Base-by-base conservation (phyloP, 2,113 vertebrate genomes). In the Haplotaxodon microlepis region DNA sequence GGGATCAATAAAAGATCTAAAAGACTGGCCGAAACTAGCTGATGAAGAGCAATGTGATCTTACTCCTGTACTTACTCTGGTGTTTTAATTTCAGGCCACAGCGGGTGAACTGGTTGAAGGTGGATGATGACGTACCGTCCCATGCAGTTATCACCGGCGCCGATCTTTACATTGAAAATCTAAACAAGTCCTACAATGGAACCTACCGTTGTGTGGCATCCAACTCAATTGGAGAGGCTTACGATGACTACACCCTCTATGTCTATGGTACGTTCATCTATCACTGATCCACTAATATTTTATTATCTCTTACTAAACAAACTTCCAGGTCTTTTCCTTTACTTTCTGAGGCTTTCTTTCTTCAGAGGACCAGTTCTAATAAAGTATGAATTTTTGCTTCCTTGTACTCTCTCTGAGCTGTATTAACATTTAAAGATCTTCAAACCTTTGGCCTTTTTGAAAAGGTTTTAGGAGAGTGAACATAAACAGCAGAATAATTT, bases 161-260 rank as follows among this genome's bases (percentile, higher is more conserved):
- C 19, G 98, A 98, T 91, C 97, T 99, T 93, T 97, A 97, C 97
- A 98, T 99, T 91, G 98, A 97, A 91, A 99, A 98, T 95, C 97
- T 99, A 73, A 99, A 99, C 97, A 99, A 99, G 97, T 98, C 98
- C 86, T 99, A 98, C 96, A 99, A 99, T 19, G 98, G 98, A 82
- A 99, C 99, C 63, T 99, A 99, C 96, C 97, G 99, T 93, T 99
- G 99, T 78, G 96, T 98, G 93, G 98, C 98, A 8, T 97, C 97
- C 61, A 99, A 99, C 95, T 88, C 94, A 5, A 96, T 99, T 94
- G 99, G 99, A 83, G 98, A 98, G 94, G 96, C 98, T 42, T 98
- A 96, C 82, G 98, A 97, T 85, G 99, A 99, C 96, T 99, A 99
- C 95, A 97, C 97, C 96, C 98, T 99, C 93, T 98, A 98, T 94